Evolutionary conservation across 2,888 invertebrate species (phyloP), one percentile per base, ranked within the genome.

Genomic region (Oxyteleia sp.): DNA sequence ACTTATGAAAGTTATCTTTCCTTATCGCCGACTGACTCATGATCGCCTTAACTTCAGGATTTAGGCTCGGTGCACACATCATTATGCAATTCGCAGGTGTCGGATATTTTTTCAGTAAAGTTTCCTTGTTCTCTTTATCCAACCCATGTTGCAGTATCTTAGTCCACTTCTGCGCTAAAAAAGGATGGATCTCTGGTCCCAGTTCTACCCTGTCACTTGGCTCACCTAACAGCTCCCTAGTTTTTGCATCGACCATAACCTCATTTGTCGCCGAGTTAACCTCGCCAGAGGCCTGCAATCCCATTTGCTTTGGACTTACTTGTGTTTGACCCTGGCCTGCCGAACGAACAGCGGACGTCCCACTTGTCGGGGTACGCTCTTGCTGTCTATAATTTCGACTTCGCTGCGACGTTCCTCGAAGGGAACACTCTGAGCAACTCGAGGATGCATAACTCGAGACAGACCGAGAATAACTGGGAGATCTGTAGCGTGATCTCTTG

Each of bases 371-470:
- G 38, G 49, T 7, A 38, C 66, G 51, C 45, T 66, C 66, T 43
- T 32, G 49, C 61, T 23, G 41, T 20, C 51, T 10, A 20, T n/a
- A 32, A 15, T 32, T 23, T 15, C 35, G 5, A n/a, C n/a, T n/a
- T n/a, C 38, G 63, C 16, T 47, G 13, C 47, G 63, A 47, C 63
- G 47, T 16, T 32, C 47, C 47, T 47, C 63, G 13, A 35, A n/a
- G 61, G 45, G 45, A 35, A 43, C 61, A 45, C 43, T 61, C 61
- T 35, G 61, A 49, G 49, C 49, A 18, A 49, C 0, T n/a, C 0
- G 5, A 10, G 3, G 47, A 18, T 20, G 51, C 11, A 1, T 26
- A 11, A 18, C 13, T 13, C 51, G 51, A 53, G 13, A 45, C n/a
- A 45, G 26, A 26, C 26, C n/a, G n/a, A n/a, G n/a, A n/a, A n/a